Evolutionary conservation across 1,140 invertebrate genomes (phyloP), one percentile per base, ranked within the genome.

Genomic region (Armadillidium nasatum): DNA sequence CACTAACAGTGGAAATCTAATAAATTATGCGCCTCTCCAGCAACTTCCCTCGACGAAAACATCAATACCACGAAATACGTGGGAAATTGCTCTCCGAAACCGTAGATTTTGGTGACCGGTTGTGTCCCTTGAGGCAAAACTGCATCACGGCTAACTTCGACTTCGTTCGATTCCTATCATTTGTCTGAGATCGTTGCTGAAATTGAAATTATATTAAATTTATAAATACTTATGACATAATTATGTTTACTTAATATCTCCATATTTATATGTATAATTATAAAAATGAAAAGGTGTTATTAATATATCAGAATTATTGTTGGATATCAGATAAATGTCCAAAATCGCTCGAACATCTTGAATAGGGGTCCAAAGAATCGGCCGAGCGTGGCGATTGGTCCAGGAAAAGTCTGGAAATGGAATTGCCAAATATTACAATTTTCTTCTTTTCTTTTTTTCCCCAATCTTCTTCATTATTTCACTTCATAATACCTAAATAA

Each of bases 11-110:
- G 50, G 50, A 60, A 60, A 60, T 60, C 50, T 60, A 60, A 60
- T 60, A 60, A 60, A 60, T 60, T 60, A 60, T 60, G 50, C 50
- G 50, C 50, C 19, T 60, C 50, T 60, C 50, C 50, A 60, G 50
- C 50, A 60, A 60, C 50, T 60, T 60, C 19, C 11, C 50, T 19
- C 50, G 50, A 60, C 50, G 50, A 60, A 60, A 60, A 60, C 50
- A 60, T 60, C 50, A 60, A 60, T 60, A 60, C 50, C 50, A 60
- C 50, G 50, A 60, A 60, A 60, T 60, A 60, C 50, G 50, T 60
- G 50, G 50, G 50, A 60, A 60, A 60, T 60, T 60, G 50, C 50
- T 60, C 50, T 60, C 19, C 50, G 50, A 60, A 60, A 60, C 50
- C 50, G 50, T 60, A 60, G 50, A 60, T 60, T 60, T 19, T 60